Conservation (phyloP, 1,140 invertebrate species). For the Dendrolimus kikuchii region DNA sequence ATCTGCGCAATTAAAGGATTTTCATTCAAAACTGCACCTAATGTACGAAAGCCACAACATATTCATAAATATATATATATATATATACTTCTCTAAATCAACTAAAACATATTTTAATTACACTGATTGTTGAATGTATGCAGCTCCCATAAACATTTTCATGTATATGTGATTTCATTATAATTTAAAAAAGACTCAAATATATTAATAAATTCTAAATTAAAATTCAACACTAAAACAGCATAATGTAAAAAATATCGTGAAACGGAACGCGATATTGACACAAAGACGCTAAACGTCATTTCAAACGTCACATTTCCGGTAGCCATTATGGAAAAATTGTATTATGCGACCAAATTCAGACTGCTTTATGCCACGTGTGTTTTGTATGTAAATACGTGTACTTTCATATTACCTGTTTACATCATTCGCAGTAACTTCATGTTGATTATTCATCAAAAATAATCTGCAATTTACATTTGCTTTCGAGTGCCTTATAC, state of each 20-base stretch:
- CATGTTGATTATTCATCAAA: slow-evolving; percentile 20
- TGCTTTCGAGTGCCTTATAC: slow-evolving; percentile 23
- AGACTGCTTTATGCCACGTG: slow-evolving; percentile 13
- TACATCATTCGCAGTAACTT: slow-evolving; percentile 16
- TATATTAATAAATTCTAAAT: too few species aligned
- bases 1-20: slow-evolving; percentile 6
- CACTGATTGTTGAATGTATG: too few species aligned
- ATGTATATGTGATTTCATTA: too few species aligned
- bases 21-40: too few species aligned
- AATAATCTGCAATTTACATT: slow-evolving; percentile 16
- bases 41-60: too few species aligned
- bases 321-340: slow-evolving; percentile 49
- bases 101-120: too few species aligned
- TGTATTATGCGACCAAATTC: slow-evolving; percentile 39
- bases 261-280: slow-evolving; percentile 27
- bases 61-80: too few species aligned
- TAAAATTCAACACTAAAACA: too few species aligned
- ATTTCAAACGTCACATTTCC: slow-evolving; percentile 36
- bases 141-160: too few species aligned
- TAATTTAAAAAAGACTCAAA: too few species aligned
- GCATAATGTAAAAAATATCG: not conserved
- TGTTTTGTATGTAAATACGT: slow-evolving; percentile 18
- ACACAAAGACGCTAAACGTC: too few species aligned
- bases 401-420: slow-evolving; percentile 7
- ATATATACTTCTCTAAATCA: too few species aligned